Evolutionary conservation across 2,888 invertebrate genomes (phyloP).

Genomic region (Tinea trinotella): DNA sequence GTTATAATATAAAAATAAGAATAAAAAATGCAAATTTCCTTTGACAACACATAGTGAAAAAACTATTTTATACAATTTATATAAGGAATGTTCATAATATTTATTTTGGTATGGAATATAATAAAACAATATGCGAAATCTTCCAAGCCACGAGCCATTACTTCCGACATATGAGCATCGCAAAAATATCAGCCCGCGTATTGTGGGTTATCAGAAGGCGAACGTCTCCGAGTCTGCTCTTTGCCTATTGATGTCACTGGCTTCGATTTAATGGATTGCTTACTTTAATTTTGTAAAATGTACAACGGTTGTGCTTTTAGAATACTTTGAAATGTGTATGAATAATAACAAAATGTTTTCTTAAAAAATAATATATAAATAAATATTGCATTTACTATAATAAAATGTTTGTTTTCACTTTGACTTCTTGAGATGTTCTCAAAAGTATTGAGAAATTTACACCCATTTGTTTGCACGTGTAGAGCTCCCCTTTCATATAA

Average conservation of each 20-base stretch:
- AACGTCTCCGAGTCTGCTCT: conserved; percentile 46
- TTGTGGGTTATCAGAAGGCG: conserved; percentile 69
- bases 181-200: conserved; percentile 66
- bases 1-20: too few relatives aligned
- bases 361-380: background rate
- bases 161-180: conserved; percentile 72
- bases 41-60: too few relatives aligned
- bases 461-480: conserved; percentile 63
- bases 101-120: background rate
- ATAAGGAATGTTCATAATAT: conserved; percentile 2
- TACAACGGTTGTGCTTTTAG: conserved; percentile 31
- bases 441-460: conserved; percentile 48
- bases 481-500: conserved; percentile 70
- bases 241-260: conserved; percentile 49
- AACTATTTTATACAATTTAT: too few relatives aligned
- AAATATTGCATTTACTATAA: conserved; percentile 45
- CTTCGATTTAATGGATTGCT: conserved; percentile 66
- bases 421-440: conserved; percentile 24
- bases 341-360: background rate
- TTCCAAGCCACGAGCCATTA: conserved; percentile 51
- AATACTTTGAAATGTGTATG: background rate
- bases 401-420: conserved; percentile 27
- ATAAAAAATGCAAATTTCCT: too few relatives aligned
- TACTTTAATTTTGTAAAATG: conserved; percentile 63
- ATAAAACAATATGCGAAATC: conserved; percentile 10